Base-by-base conservation (phyloP, 2,888 invertebrate species). In the Heteropelma amictum region DNA sequence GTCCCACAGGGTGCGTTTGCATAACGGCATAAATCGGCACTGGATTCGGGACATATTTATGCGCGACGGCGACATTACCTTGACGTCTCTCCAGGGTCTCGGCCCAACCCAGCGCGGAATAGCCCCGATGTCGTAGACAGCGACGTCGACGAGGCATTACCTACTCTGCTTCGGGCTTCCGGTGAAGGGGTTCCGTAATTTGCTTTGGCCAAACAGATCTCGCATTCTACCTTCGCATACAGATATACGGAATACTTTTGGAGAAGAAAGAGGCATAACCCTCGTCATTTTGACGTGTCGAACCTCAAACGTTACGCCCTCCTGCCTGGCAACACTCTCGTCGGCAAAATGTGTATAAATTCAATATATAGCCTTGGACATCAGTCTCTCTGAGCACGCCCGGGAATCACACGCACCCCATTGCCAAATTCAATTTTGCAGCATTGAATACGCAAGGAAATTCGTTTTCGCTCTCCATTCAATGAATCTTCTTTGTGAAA, bases 11-110 rank as follows among this genome's bases (percentile, higher is more conserved):
- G 72, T 76, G 72, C 71, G 80, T 78, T 78, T 79, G 79, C 77
- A 80, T 77, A 77, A 72, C 76, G 74, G 72, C 77, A 79, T 80
- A 80, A 80, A 80, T 80, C 78, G 76, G 74, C 72, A 73, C 67
- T 75, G 65, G 77, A 78, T 77, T 71, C 72, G 76, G 71, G 78
- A 80, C 77, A 78, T 79, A 75, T 80, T 80, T 80, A 80, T 80
- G 80, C 77, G 77, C 68, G 74, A 72, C 72, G 77, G 53, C 61
- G 79, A 69, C 77, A 78, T 76, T 80, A 80, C 80, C 78, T 69
- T 77, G 73, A 64, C 74, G 69, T 76, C 68, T 64, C 71, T 76
- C 60, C 74, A 70, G 70, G 71, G 67, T 17, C 70, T 71, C 45
- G 67, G 54, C 21, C 63, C 30, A 35, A 33, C 30, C 47, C n/a